Conservation (phyloP, 2,113 vertebrate genomes). For the Tetrao urogallus region DNA sequence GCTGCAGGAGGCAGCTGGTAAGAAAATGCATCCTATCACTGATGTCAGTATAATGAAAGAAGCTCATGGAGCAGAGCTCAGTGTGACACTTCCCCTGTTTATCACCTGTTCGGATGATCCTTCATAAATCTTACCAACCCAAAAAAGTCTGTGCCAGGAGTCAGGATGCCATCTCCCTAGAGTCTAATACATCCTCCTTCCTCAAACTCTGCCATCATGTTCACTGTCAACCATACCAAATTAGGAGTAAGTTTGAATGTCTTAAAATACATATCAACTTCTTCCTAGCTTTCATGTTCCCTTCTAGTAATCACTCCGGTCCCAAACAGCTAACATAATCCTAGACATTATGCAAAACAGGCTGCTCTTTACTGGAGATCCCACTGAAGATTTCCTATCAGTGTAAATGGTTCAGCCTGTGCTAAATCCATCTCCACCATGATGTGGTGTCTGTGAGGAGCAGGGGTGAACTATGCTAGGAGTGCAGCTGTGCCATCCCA, state of each 20-base stretch:
- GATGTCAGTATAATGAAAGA: neutral
- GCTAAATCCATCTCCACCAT: neutral
- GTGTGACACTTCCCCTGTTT: neutral
- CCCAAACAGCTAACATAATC: neutral
- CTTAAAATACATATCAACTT: neutral
- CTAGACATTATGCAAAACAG: neutral
- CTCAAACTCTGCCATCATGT: neutral
- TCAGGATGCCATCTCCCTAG: neutral
- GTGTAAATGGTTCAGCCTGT: neutral
- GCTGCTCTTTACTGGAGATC: accelerated
- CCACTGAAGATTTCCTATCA: neutral
- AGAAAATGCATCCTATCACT: neutral
- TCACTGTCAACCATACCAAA: neutral
- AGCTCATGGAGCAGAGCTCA: neutral
- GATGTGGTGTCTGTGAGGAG: neutral
- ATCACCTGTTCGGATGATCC: neutral
- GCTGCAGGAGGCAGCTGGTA: neutral
- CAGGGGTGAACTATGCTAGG: neutral
- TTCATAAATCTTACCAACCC: neutral
- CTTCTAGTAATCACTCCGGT: neutral
- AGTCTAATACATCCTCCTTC: neutral
- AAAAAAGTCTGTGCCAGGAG: neutral
- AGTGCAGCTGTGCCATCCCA: neutral
- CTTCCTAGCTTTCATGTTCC: neutral
- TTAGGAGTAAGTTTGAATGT: neutral